Base-by-base conservation (phyloP, 2,888 invertebrate species). In the Dynastes hyllus region DNA sequence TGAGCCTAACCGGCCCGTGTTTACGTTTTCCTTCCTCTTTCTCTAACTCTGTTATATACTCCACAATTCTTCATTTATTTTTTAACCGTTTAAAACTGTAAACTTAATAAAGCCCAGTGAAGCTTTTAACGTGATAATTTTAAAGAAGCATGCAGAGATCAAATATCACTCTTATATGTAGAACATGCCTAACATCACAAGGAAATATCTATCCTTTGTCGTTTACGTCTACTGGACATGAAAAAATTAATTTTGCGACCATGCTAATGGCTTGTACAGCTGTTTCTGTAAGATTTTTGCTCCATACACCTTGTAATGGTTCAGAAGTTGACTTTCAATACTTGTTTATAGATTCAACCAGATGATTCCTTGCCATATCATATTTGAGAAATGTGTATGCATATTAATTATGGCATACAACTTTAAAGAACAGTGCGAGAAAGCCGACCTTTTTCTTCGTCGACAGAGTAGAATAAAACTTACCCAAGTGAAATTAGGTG, bases 241-340 rank as follows among this genome's bases (percentile, higher is more conserved):
- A 75, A 45, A 37, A 75, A 1, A 61, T 75, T 3, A 55, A 75
- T 63, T 75, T 75, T 45, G 40, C 73, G 1, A 45, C 32, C 13
- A 75, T 75, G 61, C 50, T 75, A n/a, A 61, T 75, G 61, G n/a
- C 61, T 1, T 75, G 73, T 50, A 75, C 73, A 9, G 55, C 73
- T 16, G n/a, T 63, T 50, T 45, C 13, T 45, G 73, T 75, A 75
- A 40, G 61, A 32, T 75, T 61, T 27, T 16, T 40, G 40, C 27
- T 55, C 2, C 1, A 45, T 45, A 8, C 9, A 16, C n/a, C 16
- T 37, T 13, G 13, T 27, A 69, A 13, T 40, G 27, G 6, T 40
- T 37, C 16, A 16, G 4, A n/a, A 45, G 8, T 45, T 45, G 22
- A 45, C 45, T 61, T 27, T 11, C 1, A 40, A 50, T 45, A 45